Evolutionary conservation across 2,888 invertebrate genomes (phyloP), one percentile per base, ranked within the genome.

Genomic region (Sarcophaga variegata): DNA sequence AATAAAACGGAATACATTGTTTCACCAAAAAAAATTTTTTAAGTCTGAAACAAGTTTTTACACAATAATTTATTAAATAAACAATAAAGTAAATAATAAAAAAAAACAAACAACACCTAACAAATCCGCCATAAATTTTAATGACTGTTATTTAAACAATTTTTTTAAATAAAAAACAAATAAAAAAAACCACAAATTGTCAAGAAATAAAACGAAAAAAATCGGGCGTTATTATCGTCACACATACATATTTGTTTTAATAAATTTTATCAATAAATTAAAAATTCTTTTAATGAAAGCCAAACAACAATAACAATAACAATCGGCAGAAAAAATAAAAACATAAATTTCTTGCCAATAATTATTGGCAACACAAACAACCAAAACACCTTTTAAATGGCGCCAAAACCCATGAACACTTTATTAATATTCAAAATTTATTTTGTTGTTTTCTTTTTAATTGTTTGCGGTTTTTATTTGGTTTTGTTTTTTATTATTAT

Each of bases 351-450:
- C 49, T 75, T 64, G 25, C 25, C 25, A 83, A 77, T 66, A 63
- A 71, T 47, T 59, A 76, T 22, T 77, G 66, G 71, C 71, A 37
- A 37, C 8, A 37, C 37, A 37, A 37, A 37, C 37, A 37, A 37
- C 37, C 8, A 37, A 0, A 83, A 83, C 64, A 71, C 27, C 70
- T 71, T 47, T 81, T 75, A n/a, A 37, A 37, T 78, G 83, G 83
- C 77, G 83, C 78, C 78, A 78, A 72, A 66, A 62, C 47, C 20
- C 20, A 59, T 25, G 37, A 37, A 37, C 37, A 37, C 37, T 37
- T 37, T 8, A 37, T 37, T 37, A 37, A 37, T 37, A 37, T 37
- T 37, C 37, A 37, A 37, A 37, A 37, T 8, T 37, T 37, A 8
- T 71, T 37, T 1, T 22, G 0, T 2, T 49, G 37, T 14, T 78